Evolutionary conservation across 2,888 invertebrate species (phyloP).

Genomic region (Psylliodes chrysocephalus): DNA sequence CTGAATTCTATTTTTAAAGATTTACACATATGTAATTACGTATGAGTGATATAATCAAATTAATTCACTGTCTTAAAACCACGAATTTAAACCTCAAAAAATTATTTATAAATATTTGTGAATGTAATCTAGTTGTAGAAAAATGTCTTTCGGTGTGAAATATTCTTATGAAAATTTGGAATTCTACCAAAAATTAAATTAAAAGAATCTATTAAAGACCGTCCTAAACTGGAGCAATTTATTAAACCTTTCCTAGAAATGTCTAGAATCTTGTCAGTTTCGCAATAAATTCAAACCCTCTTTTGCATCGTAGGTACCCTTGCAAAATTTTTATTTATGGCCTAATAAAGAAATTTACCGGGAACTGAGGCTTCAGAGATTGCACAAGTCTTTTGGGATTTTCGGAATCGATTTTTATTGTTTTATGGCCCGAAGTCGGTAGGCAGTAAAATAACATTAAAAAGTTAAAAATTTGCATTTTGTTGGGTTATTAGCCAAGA

Average conservation of each 20-base stretch:
- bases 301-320: slow-evolving; percentile 30
- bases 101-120: no score
- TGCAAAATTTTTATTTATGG: slow-evolving; percentile 38
- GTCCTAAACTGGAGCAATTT: slow-evolving; percentile 16
- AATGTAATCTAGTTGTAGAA: no score
- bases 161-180: no score
- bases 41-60: no score
- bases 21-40: no score
- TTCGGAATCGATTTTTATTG: slow-evolving; percentile 35
- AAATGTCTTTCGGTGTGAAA: no score
- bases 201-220: neutral
- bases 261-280: slow-evolving; percentile 27
- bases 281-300: slow-evolving; percentile 31
- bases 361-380: slow-evolving; percentile 13
- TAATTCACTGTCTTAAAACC: no score
- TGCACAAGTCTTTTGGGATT: slow-evolving; percentile 34
- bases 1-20: no score
- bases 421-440: slow-evolving; percentile 25
- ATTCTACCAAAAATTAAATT: slow-evolving; percentile 1
- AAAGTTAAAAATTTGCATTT: slow-evolving; percentile 35
- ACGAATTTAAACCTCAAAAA: no score
- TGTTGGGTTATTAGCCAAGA: slow-evolving; percentile 8
- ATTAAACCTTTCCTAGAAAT: slow-evolving; percentile 35
- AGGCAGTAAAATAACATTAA: slow-evolving; percentile 28
- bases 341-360: slow-evolving; percentile 36